phyloP scores from a whole-genome alignment of 2,113 vertebrate species.

The Petaurus breviceps region DNA sequence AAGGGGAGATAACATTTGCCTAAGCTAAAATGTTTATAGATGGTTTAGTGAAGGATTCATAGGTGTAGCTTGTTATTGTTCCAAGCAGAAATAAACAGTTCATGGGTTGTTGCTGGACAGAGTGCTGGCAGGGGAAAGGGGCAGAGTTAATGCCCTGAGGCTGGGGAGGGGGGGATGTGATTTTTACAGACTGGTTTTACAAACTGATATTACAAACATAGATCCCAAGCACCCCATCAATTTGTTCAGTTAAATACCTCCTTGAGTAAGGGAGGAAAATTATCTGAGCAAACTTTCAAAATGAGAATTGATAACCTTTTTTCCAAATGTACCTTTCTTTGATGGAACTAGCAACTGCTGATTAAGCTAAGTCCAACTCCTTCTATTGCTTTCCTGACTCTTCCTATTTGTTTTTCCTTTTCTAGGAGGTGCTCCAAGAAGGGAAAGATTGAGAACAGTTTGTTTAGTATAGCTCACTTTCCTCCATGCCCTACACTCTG shows the following conservation, averaged over 20 bases:
- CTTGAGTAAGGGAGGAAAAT: background rate
- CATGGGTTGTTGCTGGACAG: no score
- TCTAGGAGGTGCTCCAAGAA: conserved; percentile 14
- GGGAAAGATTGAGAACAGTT: conserved; percentile 44
- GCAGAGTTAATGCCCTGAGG: no score
- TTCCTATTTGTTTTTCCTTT: background rate
- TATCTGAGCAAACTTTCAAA: conserved; percentile 37
- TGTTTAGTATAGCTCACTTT: conserved; percentile 7
- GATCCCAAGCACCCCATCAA: no score
- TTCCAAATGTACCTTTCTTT: conserved; percentile 15
- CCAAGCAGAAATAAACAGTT: no score
- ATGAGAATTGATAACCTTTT: conserved; percentile 13
- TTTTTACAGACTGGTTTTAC: no score
- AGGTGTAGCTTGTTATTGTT: no score
- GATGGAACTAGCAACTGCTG: background rate
- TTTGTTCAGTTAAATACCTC: background rate
- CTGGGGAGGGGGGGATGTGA: no score
- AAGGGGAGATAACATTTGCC: no score
- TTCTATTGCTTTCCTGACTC: background rate
- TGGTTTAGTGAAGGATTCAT: no score
- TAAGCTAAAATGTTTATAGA: no score
- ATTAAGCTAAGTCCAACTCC: conserved; percentile 1
- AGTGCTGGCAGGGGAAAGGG: no score
- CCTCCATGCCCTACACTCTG: conserved; percentile 50
- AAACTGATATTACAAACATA: no score